phyloP scores from a whole-genome alignment of 1,140 invertebrate genomes.

The Neodiprion pinetum region DNA sequence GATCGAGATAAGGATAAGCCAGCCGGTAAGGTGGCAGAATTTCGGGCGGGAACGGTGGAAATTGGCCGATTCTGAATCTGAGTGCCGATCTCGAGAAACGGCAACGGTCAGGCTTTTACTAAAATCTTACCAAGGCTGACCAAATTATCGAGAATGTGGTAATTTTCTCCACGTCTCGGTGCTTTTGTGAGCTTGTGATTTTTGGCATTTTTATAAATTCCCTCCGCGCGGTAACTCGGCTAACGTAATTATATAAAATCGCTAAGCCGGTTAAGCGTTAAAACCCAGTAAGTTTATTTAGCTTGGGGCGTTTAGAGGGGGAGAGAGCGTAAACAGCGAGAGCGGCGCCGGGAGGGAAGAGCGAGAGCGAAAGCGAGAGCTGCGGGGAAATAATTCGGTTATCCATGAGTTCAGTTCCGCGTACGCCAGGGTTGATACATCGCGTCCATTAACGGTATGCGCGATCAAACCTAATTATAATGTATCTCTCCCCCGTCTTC shows the following conservation, averaged over 20 bases:
- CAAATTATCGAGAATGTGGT: not conserved
- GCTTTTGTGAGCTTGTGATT: not conserved
- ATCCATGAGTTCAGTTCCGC: constrained; percentile 34
- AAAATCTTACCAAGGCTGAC: not conserved
- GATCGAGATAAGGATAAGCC: too few relatives aligned
- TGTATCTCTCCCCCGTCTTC: constrained; percentile 26
- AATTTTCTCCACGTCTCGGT: not conserved
- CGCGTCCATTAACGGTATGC: constrained; percentile 44
- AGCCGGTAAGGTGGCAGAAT: too few relatives aligned
- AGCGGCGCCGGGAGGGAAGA: constrained; percentile 18
- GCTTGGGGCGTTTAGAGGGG: constrained; percentile 24
- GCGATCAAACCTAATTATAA: constrained; percentile 45
- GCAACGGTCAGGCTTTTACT: not conserved
- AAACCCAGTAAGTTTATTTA: constrained; percentile 41
- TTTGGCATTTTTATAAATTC: constrained; percentile 4
- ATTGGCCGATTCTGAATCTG: too few relatives aligned
- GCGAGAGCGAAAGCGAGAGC: constrained; percentile 17
- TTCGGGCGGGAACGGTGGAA: too few relatives aligned
- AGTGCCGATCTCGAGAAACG: too few relatives aligned
- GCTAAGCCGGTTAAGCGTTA: constrained; percentile 39
- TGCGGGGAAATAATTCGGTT: constrained; percentile 39
- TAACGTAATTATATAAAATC: constrained; percentile 42
- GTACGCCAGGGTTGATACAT: constrained; percentile 34
- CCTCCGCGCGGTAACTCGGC: constrained; percentile 23
- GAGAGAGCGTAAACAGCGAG: constrained; percentile 19